Evolutionary conservation across 2,113 vertebrate species (phyloP).

Genomic region (Pionites leucogaster): DNA sequence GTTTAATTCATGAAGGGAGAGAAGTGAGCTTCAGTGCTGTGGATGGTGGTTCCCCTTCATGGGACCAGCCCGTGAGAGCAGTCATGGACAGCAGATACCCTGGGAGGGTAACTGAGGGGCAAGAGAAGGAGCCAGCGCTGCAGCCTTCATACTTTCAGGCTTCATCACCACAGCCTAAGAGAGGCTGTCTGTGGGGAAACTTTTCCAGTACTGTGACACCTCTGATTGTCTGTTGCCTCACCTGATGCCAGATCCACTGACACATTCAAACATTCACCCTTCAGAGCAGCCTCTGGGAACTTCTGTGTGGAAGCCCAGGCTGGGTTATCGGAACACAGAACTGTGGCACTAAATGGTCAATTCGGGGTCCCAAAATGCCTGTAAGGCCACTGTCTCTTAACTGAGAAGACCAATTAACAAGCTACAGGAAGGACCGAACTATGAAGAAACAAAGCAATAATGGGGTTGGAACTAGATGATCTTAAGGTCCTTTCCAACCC

Average conservation of each 20-base stretch:
- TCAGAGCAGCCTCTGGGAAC: not conserved
- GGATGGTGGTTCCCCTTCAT: not conserved
- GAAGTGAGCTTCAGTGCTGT: not conserved
- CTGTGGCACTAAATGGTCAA: not conserved
- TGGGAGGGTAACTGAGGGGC: not conserved
- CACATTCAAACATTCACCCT: not conserved
- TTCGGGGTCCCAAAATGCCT: not conserved
- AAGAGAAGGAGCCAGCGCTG: not conserved
- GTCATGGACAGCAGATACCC: fast-evolving
- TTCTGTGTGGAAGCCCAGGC: not conserved
- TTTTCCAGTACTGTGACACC: not conserved
- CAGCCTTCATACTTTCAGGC: not conserved
- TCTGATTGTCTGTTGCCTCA: not conserved
- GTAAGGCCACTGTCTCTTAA: not conserved
- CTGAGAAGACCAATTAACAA: not conserved
- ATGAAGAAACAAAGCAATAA: not conserved
- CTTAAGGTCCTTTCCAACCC: no score
- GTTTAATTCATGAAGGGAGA: not conserved
- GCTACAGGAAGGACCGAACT: not conserved
- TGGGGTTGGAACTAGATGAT: not conserved
- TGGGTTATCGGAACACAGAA: not conserved
- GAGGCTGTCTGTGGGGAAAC: not conserved
- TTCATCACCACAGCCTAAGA: not conserved
- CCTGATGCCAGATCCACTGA: not conserved
- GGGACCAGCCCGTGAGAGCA: not conserved